Conservation (phyloP, 2,113 vertebrate genomes). For the Syrrhaptes paradoxus region DNA sequence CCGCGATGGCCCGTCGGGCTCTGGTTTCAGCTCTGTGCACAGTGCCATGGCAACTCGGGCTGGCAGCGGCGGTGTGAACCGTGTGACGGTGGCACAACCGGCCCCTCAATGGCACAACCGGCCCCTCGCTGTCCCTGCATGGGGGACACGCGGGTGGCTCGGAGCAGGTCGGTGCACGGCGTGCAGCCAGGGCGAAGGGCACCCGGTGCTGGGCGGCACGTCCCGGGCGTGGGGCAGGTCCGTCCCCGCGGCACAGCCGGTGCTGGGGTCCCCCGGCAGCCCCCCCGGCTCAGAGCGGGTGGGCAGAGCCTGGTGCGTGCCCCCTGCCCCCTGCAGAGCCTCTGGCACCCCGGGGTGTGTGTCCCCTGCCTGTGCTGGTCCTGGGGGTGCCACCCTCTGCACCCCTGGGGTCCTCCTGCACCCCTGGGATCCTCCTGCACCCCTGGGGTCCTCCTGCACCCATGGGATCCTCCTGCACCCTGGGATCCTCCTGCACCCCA, state of each 20-base stretch:
- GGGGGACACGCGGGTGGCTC: not conserved
- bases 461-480: not conserved
- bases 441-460: too few relatives aligned
- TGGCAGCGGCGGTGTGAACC: not conserved
- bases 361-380: not conserved
- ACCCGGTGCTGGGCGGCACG: too few relatives aligned
- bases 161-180: too few relatives aligned
- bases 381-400: too few relatives aligned
- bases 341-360: too few relatives aligned
- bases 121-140: too few relatives aligned
- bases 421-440: too few relatives aligned
- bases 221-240: not conserved
- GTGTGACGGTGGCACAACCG: not conserved
- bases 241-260: too few relatives aligned
- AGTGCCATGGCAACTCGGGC: not conserved
- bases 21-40: not conserved
- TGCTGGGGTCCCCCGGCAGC: not conserved
- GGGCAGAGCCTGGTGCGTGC: too few relatives aligned
- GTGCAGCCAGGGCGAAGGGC: not conserved
- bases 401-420: not conserved
- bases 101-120: too few relatives aligned
- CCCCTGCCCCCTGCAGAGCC: not conserved
- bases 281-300: too few relatives aligned
- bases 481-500: too few relatives aligned
- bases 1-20: not conserved